Evolutionary conservation across 2,888 invertebrate species (phyloP).

Genomic region (Sinotaia quadrata): DNA sequence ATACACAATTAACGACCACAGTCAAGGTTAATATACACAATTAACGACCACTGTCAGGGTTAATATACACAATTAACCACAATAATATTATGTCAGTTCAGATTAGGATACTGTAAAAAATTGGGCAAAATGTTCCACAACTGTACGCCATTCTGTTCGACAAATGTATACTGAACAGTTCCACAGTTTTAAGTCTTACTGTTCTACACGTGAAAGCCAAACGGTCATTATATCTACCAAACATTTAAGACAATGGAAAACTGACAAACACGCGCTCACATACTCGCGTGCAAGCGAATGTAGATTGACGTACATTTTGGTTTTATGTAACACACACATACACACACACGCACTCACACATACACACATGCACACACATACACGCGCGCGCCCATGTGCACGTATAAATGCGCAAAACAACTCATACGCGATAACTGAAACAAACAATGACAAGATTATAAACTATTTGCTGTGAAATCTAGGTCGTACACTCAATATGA

Average conservation of each 20-base stretch:
- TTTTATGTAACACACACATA: not conserved
- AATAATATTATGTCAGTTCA: too few species aligned
- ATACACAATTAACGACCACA: too few species aligned
- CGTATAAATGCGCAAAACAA: not conserved
- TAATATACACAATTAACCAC: too few species aligned
- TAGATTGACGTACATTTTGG: not conserved
- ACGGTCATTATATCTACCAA: too few species aligned
- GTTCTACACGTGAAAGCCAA: too few species aligned
- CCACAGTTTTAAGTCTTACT: too few species aligned
- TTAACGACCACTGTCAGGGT: too few species aligned
- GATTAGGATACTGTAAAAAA: too few species aligned
- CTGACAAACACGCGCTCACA: conserved; percentile 5
- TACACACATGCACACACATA: not conserved
- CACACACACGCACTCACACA: not conserved
- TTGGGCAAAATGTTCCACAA: too few species aligned
- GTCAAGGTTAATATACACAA: too few species aligned
- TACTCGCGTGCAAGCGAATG: not conserved
- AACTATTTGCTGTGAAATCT: not conserved
- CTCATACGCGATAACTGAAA: not conserved
- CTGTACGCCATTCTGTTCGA: too few species aligned
- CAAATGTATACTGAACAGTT: too few species aligned
- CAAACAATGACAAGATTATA: not conserved
- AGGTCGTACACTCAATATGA: not conserved
- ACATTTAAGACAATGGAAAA: not conserved
- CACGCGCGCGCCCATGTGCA: not conserved